Evolutionary conservation across 1,140 invertebrate genomes (phyloP).

Genomic region (Drosophila repleta): DNA sequence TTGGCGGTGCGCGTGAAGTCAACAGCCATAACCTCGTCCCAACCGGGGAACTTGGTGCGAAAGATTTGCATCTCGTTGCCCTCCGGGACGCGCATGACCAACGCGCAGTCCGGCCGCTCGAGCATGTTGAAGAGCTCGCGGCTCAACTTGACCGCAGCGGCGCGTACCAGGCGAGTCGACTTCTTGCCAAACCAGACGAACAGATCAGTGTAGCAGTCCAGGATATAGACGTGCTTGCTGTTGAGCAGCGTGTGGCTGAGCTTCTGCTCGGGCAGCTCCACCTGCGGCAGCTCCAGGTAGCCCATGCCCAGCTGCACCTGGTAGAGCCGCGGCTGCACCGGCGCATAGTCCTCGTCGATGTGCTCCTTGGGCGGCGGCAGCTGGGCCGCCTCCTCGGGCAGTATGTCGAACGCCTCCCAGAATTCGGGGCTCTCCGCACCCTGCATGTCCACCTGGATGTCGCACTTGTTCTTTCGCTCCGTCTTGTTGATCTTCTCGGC

Average conservation of each 20-base stretch:
- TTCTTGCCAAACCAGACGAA: slow-evolving; percentile 99
- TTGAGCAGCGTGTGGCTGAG: slow-evolving; percentile 90
- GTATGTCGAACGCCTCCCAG: slow-evolving; percentile 89
- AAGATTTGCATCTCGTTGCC: slow-evolving; percentile 95
- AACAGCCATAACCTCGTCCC: slow-evolving; percentile 99
- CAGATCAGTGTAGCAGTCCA: slow-evolving; percentile 98
- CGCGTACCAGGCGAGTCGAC: slow-evolving; percentile 96
- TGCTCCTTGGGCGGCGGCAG: slow-evolving; percentile 86
- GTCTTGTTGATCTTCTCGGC: slow-evolving; percentile 99
- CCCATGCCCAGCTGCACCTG: slow-evolving; percentile 98
- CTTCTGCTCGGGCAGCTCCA: slow-evolving; percentile 92
- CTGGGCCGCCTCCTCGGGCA: slow-evolving; percentile 75
- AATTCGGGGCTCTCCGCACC: slow-evolving; percentile 93
- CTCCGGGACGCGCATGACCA: slow-evolving; percentile 95
- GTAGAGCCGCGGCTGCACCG: slow-evolving; percentile 93
- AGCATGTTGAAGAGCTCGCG: slow-evolving; percentile 98
- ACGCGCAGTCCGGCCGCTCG: slow-evolving; percentile 93
- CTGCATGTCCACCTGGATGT: slow-evolving; percentile 94
- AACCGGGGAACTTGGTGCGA: slow-evolving; percentile 98
- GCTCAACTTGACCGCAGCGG: slow-evolving; percentile 97
- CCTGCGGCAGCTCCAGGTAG: slow-evolving; percentile 98
- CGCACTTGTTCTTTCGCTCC: slow-evolving; percentile 97
- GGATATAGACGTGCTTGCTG: slow-evolving; percentile 98
- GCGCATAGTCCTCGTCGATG: slow-evolving; percentile 91
- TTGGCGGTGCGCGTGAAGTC: slow-evolving; percentile 99